phyloP scores from a whole-genome alignment of 2,797 vertebrate genomes.

The Molossus alvarezi region DNA sequence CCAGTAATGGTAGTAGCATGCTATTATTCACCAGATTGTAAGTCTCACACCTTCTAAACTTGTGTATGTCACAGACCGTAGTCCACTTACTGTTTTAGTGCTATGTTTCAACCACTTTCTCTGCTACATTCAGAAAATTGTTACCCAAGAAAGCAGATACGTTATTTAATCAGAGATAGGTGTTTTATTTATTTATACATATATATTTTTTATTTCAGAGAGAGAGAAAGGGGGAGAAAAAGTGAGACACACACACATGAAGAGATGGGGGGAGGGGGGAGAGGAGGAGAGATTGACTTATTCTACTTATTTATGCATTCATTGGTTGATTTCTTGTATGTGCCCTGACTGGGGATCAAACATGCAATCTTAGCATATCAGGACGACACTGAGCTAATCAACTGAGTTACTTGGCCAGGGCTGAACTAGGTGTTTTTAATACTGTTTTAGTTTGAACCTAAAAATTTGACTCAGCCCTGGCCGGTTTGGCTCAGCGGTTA shows the following conservation, averaged over 20 bases:
- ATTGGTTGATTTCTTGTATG: not conserved
- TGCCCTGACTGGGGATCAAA: not conserved
- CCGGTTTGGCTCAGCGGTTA: too few relatives aligned
- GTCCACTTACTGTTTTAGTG: not conserved
- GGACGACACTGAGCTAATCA: not conserved
- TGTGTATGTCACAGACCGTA: not conserved
- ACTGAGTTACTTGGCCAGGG: not conserved
- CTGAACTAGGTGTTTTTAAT: slow-evolving; percentile 16
- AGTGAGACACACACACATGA: too few relatives aligned
- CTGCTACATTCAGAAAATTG: not conserved
- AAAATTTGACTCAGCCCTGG: too few relatives aligned
- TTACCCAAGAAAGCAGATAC: not conserved
- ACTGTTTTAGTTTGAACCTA: slow-evolving; percentile 14
- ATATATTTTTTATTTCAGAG: not conserved
- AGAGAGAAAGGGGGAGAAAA: not conserved
- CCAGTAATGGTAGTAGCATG: not conserved
- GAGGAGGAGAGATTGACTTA: not conserved
- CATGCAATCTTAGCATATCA: not conserved
- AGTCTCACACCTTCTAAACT: not conserved
- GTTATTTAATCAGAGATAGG: slow-evolving; percentile 10
- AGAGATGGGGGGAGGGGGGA: not conserved
- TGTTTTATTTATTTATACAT: not conserved
- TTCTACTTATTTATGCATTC: not conserved
- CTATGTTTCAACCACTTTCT: not conserved
- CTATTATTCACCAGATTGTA: not conserved